Conservation (phyloP, 2,113 vertebrate genomes). For the Lutjanus erythropterus region DNA sequence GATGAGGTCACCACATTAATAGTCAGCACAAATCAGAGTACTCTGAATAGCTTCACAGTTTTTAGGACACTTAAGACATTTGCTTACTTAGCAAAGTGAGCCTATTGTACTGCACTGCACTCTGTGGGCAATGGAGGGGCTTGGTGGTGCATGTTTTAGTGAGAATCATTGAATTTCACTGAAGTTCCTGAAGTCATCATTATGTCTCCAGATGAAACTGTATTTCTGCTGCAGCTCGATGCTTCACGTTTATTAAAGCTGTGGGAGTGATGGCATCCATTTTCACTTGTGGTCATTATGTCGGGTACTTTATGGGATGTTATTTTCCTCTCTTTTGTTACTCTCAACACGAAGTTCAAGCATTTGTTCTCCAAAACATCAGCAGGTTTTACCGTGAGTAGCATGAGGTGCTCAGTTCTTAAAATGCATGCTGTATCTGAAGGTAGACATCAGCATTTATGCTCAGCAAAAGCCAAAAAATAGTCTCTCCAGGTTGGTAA, state of each 20-base stretch:
- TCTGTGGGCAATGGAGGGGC: neutral
- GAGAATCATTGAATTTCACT: neutral
- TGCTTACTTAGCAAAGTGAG: constrained; percentile 1
- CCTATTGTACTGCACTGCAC: neutral
- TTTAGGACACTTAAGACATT: constrained; percentile 8
- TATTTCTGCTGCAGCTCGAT: constrained; percentile 31
- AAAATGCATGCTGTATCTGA: constrained; percentile 27
- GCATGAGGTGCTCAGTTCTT: constrained; percentile 33
- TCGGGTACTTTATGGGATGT: neutral
- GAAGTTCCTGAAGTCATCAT: neutral
- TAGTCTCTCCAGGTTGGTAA: constrained; percentile 41
- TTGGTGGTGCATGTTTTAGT: neutral
- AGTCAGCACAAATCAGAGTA: constrained; percentile 33
- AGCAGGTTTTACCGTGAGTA: constrained; percentile 22
- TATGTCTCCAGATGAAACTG: constrained; percentile 8
- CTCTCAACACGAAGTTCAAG: constrained; percentile 19
- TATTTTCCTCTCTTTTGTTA: constrained; percentile 4
- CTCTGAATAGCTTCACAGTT: constrained; percentile 26
- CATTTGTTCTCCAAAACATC: constrained; percentile 10
- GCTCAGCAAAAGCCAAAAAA: constrained; percentile 40
- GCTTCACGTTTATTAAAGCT: constrained; percentile 41
- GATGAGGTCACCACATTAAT: constrained; percentile 42
- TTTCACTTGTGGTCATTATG: constrained; percentile 53
- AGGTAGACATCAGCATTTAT: constrained; percentile 47
- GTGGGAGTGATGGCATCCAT: constrained; percentile 31